Conservation (phyloP, 2,888 invertebrate genomes). For the Altica lythri region DNA sequence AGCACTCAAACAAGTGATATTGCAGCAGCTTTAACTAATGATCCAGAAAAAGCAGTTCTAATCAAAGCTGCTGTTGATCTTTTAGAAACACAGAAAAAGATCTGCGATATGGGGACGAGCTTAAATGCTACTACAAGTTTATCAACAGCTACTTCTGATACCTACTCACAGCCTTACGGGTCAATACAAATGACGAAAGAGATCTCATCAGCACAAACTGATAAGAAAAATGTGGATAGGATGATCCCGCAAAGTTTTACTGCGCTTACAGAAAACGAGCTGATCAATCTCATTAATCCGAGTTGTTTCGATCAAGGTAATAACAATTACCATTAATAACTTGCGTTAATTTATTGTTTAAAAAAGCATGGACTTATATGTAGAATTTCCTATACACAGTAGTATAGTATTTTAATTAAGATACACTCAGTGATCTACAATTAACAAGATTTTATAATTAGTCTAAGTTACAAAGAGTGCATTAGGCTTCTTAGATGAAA, state of each 20-base stretch:
- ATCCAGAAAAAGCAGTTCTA: constrained; percentile 75
- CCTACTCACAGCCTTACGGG: constrained; percentile 40
- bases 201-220: constrained; percentile 47
- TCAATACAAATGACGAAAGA: constrained; percentile 49
- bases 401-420: neutral
- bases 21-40: constrained; percentile 56
- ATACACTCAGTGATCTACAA: too few species aligned
- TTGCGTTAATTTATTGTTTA: constrained; percentile 16
- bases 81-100: constrained; percentile 67
- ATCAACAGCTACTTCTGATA: constrained; percentile 36
- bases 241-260: constrained; percentile 76
- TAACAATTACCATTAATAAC: constrained; percentile 26
- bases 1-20: constrained; percentile 38
- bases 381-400: constrained; percentile 16
- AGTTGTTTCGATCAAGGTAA: constrained; percentile 85
- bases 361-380: constrained; percentile 28
- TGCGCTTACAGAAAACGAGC: constrained; percentile 85
- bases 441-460: too few species aligned
- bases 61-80: constrained; percentile 75
- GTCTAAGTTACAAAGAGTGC: too few species aligned
- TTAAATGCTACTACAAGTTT: constrained; percentile 9
- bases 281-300: constrained; percentile 87
- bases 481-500: too few species aligned
- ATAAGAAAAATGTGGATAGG: constrained; percentile 56
- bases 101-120: constrained; percentile 55